A percentile compares a stretch with the other conserved stretches of the same genome.
Conservation (phyloP, 92 coral and sea anemone genomes). For the Parazoanthus atlanticus region DNA sequence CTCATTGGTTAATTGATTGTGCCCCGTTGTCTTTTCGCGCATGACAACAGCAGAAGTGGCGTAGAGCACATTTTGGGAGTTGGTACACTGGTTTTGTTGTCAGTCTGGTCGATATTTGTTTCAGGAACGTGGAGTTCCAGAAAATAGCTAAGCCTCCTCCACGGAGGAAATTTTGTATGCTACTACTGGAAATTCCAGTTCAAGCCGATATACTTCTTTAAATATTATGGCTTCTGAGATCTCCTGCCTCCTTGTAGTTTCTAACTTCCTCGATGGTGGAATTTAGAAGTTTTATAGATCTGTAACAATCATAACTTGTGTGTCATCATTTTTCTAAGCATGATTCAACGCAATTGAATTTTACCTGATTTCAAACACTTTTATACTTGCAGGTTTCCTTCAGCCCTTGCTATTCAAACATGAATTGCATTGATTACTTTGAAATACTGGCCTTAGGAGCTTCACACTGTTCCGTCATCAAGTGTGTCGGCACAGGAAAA, state of each 20-base stretch:
- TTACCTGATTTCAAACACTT: neutral
- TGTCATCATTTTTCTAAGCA: neutral
- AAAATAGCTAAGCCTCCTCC: too few relatives aligned
- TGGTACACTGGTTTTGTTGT: too few relatives aligned
- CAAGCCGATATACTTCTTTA: too few relatives aligned
- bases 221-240: neutral
- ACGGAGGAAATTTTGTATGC: too few relatives aligned
- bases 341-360: neutral
- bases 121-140: too few relatives aligned
- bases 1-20: neutral
- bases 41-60: neutral
- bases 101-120: too few relatives aligned
- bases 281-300: neutral
- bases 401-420: slow-evolving; percentile 73
- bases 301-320: neutral
- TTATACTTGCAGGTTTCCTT: slow-evolving; percentile 71
- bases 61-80: too few relatives aligned
- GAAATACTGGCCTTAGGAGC: slow-evolving; percentile 97
- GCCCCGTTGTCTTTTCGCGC: neutral
- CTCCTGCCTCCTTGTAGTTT: neutral
- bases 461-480: slow-evolving; percentile 86
- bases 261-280: neutral
- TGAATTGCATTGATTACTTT: slow-evolving; percentile 74
- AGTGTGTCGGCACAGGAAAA: slow-evolving; percentile 86
- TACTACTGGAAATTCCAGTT: neutral